These are phyloP conservation scores for Hippocampus mohnikei DNA, from an alignment of 2,113 vertebrate genomes.

Conservation along the genomic window DNA sequence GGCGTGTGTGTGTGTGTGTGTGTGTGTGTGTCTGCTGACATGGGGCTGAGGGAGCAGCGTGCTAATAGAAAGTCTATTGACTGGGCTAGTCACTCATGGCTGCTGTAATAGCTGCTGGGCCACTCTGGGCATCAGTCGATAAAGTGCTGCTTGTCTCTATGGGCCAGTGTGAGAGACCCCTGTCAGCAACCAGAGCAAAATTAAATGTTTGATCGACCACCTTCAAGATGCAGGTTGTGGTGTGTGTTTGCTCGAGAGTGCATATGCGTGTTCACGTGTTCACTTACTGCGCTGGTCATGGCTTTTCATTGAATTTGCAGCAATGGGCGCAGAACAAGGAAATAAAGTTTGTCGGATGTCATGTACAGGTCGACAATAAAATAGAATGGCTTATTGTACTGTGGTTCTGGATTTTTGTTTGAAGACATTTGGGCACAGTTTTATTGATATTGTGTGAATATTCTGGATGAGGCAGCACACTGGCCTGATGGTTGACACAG, in stretches of 20 bases:
- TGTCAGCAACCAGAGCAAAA: constrained; percentile 66
- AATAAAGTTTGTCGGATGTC: neutral
- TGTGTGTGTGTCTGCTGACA: constrained; percentile 38
- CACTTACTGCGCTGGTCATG: neutral
- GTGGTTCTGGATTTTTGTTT: neutral
- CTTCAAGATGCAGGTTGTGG: constrained; percentile 46
- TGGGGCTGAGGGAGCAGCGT: constrained; percentile 50
- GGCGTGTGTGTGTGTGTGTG: neutral
- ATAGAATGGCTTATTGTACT: no score
- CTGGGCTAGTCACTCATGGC: constrained; percentile 61
- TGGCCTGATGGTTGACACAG: no score
- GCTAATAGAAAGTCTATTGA: constrained; percentile 73
- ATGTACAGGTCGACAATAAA: neutral
- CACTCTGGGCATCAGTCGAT: constrained; percentile 61
- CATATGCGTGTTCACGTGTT: neutral
- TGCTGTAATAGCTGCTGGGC: constrained; percentile 61
- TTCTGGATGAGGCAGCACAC: neutral
- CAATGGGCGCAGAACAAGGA: neutral
- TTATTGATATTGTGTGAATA: neutral
- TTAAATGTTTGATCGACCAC: constrained; percentile 69
- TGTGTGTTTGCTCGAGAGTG: constrained; percentile 14
- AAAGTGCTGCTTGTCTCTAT: constrained; percentile 58
- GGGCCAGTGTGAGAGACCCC: constrained; percentile 51
- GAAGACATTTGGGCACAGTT: neutral
- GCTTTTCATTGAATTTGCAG: neutral